Base-by-base conservation (phyloP, 2,113 vertebrate species). In the Anolis sagrei region DNA sequence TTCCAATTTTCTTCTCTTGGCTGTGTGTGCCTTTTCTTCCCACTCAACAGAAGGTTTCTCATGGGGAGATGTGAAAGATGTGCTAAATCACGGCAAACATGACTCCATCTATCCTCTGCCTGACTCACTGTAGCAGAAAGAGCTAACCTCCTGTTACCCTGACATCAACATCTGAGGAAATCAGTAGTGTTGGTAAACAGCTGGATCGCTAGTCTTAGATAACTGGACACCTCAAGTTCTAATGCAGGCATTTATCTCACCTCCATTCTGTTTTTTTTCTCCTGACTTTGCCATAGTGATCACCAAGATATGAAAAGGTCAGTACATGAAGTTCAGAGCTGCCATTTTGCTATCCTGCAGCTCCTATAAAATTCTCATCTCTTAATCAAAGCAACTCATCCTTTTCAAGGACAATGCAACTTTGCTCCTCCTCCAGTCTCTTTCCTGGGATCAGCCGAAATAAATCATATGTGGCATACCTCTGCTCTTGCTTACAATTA, bases 31-130 rank as follows among this genome's bases (percentile, higher is more conserved):
- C 36, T 86, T 78, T 82, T n/a, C 83, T 89, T 82, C 79, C 79
- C 74, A 72, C 74, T 74, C 87, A 85, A 82, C 66, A 86, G 68
- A 78, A 73, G 75, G 80, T 34, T 86, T 73, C 68, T 86, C 77
- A 48, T 79, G 84, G 68, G 84, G 68, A 79, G 36, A 48, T 73
- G 79, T 79, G 68, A 72, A 36, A 86, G 68, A 27, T 32, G 36
- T 64, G 69, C 62, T 73, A 86, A 58, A 79, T 72, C 51, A 79
- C 39, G 48, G 76, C 27, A 78, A 61, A 34, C 16, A 78, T 61
- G 76, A 73, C 66, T 61, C 51, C 84, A 72, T 70, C 83, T 19
- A 48, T 85, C 36, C 49, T 73, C 76, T 32, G 21, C 21, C 21
- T 86, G 76, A 86, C 36, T 86, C 84, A 86, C 32, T 23, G 5